Conservation (phyloP, 2,888 invertebrate genomes). For the Cotesia congregata region DNA sequence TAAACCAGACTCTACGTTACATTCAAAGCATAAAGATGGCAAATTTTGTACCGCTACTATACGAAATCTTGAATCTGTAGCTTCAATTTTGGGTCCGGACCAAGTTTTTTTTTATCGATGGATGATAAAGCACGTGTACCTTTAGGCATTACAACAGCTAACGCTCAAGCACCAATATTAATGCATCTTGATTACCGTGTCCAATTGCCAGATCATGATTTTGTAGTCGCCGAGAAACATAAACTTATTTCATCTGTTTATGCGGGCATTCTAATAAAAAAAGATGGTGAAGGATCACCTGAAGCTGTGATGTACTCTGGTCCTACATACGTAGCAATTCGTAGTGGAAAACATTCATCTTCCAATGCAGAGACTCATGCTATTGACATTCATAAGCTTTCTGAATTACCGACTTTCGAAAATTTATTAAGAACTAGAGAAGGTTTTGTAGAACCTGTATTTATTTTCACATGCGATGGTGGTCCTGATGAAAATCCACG, state of each 20-base stretch:
- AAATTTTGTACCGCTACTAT: slow-evolving; percentile 41
- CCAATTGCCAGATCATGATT: slow-evolving; percentile 59
- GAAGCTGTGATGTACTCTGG: slow-evolving; percentile 65
- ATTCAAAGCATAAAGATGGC: slow-evolving; percentile 36
- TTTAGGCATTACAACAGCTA: slow-evolving; percentile 65
- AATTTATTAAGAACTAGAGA: slow-evolving; percentile 43
- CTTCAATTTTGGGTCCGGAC: slow-evolving; percentile 46
- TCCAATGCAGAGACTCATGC: slow-evolving; percentile 56
- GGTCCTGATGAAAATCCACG: slow-evolving; percentile 53
- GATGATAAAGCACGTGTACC: slow-evolving; percentile 64
- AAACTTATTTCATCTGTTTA: slow-evolving; percentile 61
- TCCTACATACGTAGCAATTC: slow-evolving; percentile 67
- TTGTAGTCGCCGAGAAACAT: slow-evolving; percentile 56
- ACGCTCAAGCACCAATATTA: slow-evolving; percentile 62
- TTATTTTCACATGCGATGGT: slow-evolving; percentile 55
- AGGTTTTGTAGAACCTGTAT: slow-evolving; percentile 55
- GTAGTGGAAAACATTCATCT: slow-evolving; percentile 56
- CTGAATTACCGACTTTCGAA: slow-evolving; percentile 50
- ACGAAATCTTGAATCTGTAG: slow-evolving; percentile 39
- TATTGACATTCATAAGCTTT: slow-evolving; percentile 52
- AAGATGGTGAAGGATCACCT: slow-evolving; percentile 53
- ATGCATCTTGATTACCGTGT: slow-evolving; percentile 58
- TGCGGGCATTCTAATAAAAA: slow-evolving; percentile 53
- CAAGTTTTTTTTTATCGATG: slow-evolving; percentile 54
- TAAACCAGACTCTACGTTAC: slow-evolving; percentile 26